Evolutionary conservation across 2,113 vertebrate species (phyloP), one percentile per base, ranked within the genome.

Genomic region (Brachyistius frenatus): DNA sequence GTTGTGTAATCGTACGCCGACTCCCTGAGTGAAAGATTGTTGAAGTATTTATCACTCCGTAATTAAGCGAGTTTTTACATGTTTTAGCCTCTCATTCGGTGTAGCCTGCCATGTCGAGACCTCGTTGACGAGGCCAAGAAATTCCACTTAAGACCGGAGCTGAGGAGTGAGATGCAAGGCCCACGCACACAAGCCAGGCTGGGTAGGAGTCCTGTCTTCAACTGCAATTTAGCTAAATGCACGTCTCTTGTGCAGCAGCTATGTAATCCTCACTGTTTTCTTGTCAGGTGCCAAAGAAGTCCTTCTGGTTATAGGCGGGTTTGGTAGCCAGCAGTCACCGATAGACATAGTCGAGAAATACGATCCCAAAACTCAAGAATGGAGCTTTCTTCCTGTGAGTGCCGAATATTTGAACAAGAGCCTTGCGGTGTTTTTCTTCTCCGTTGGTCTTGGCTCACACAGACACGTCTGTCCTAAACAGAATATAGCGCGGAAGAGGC

Each of bases 111-210:
- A 31, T 99, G 97, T 93, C 96, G 98, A 93, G 98, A 99, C 91
- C 96, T 99, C 0, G 98, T 99, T 2, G 98, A 99, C 1, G 98
- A 99, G 94, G 98, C 98, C 41, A 99, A 99, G 95, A 99, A 99
- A 88, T 99, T 99, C 88, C 98, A 99, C 78, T 91, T 99, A 81
- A 94, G 98, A 44, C 98, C 98, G 0, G 98, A 99, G 88, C 95
- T 99, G 52, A 95, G 98, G 58, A 98, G 97, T 83, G 97, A 99
- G 86, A 99, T 99, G 98, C 98, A 99, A 77, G 97, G 98, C 67
- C 97, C 97, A 52, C 95, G 98, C 88, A 99, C 98, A 23, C 95
- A 98, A 89, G 96, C 97, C 67, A 96, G 98, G 88, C 91, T 99
- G 89, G 98, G 98, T 98, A 88, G 92, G 37, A 58, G 49, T 65